These are phyloP conservation scores for Henricia sp. DNA, from an alignment of 53 echinoderm and acorn worm genomes.

Conservation along the genomic window DNA sequence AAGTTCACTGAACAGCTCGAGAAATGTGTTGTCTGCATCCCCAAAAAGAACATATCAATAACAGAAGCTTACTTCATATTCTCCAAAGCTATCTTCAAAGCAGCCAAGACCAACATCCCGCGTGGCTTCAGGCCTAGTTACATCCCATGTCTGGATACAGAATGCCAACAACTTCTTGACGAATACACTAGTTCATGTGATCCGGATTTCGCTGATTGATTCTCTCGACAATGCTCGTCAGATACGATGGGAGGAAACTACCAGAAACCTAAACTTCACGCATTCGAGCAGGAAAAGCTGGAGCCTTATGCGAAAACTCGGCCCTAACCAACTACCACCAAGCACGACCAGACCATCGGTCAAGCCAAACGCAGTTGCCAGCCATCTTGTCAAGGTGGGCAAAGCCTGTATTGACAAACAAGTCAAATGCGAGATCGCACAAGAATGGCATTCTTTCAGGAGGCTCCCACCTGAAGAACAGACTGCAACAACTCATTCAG, in stretches of 20 bases:
- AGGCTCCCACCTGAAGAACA: neutral
- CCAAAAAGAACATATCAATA: neutral
- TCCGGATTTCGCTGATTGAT: conserved; percentile 19
- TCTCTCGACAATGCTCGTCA: conserved; percentile 29
- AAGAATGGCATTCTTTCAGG: conserved; percentile 1
- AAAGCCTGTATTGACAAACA: conserved; percentile 6
- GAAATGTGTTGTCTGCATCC: conserved; percentile 8
- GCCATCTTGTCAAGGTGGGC: conserved; percentile 11
- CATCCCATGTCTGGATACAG: conserved; percentile 42
- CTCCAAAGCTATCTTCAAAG: neutral
- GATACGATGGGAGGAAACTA: conserved; percentile 23
- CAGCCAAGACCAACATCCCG: conserved; percentile 46
- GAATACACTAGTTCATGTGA: conserved; percentile 37
- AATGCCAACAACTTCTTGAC: conserved; percentile 31
- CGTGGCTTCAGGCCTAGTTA: conserved; percentile 37
- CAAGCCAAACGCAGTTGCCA: conserved; percentile 16
- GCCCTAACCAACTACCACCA: conserved; percentile 6
- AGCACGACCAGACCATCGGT: conserved; percentile 17
- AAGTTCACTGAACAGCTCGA: neutral
- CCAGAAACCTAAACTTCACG: conserved; percentile 24
- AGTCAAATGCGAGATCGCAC: neutral
- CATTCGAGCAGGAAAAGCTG: conserved; percentile 48
- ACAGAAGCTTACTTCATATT: conserved; percentile 1
- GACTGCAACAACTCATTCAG: neutral
- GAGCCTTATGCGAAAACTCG: conserved; percentile 11